phyloP scores from a whole-genome alignment of 2,797 vertebrate species.

The Pseudochirops corinnae region DNA sequence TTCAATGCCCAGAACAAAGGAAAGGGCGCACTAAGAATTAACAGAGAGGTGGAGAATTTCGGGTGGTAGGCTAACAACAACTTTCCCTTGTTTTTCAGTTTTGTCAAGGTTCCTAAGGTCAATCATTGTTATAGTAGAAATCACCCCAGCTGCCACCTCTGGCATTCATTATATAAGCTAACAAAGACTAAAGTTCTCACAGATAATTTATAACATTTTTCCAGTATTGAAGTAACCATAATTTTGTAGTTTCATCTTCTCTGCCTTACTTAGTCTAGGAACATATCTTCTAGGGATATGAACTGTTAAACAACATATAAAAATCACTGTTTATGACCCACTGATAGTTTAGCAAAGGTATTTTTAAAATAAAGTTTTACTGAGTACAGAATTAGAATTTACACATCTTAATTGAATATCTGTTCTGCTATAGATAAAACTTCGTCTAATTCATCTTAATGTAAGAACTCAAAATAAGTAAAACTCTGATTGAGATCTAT shows the following conservation, averaged over 20 bases:
- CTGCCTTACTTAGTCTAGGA: conserved; percentile 46
- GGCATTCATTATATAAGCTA: conserved; percentile 47
- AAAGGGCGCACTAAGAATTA: not conserved
- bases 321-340: conserved; percentile 66
- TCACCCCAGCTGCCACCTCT: conserved; percentile 62
- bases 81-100: conserved; percentile 66
- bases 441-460: too few relatives aligned
- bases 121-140: conserved; percentile 40
- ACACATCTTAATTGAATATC: too few relatives aligned
- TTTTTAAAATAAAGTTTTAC: too few relatives aligned
- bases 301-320: conserved; percentile 72
- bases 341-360: too few relatives aligned
- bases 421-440: too few relatives aligned
- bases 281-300: conserved; percentile 35
- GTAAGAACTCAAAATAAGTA: too few relatives aligned
- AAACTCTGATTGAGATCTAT: too few relatives aligned
- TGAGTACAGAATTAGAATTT: too few relatives aligned
- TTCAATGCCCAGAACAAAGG: not conserved
- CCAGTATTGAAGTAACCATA: conserved; percentile 62
- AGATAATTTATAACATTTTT: conserved; percentile 70
- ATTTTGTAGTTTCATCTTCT: conserved; percentile 67
- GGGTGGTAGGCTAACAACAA: conserved; percentile 56
- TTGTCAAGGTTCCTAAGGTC: conserved; percentile 47
- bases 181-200: conserved; percentile 53
- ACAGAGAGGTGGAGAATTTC: conserved; percentile 10